Evolutionary conservation across 1,140 invertebrate species (phyloP).

Genomic region (Lasioglossum albipes): DNA sequence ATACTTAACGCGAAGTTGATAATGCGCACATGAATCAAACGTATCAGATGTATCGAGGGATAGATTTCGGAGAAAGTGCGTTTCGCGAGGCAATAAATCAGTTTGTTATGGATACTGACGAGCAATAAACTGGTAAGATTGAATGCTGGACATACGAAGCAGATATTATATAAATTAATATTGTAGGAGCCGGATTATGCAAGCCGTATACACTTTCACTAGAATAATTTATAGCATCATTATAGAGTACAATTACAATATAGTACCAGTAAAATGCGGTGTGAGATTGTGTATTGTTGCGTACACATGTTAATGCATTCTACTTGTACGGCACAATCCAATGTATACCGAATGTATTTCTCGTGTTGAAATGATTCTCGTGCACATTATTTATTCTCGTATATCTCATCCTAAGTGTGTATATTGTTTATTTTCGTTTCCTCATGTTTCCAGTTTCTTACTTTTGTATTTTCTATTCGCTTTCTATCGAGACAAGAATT

Average conservation of each 20-base stretch:
- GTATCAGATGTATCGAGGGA: neutral
- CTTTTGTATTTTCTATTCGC: no score
- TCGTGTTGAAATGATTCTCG: no score
- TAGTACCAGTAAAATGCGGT: neutral
- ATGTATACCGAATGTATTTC: neutral
- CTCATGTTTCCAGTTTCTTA: neutral
- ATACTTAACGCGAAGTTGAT: no score
- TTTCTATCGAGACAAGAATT: no score
- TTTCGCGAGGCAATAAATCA: neutral
- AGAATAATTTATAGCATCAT: constrained; percentile 1
- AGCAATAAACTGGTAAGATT: neutral
- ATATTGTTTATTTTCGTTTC: no score
- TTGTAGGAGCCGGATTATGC: neutral
- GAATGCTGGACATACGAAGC: neutral
- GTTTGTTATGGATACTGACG: neutral
- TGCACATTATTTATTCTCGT: no score
- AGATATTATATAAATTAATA: constrained; percentile 2
- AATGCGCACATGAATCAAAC: neutral
- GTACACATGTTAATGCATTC: no score
- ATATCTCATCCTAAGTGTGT: no score
- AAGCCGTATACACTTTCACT: neutral
- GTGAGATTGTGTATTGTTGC: neutral
- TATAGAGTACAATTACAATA: neutral
- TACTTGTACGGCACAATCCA: neutral
- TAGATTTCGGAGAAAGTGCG: neutral